Evolutionary conservation across 2,797 vertebrate species (phyloP).

Genomic region (Leptodactylus fallax): DNA sequence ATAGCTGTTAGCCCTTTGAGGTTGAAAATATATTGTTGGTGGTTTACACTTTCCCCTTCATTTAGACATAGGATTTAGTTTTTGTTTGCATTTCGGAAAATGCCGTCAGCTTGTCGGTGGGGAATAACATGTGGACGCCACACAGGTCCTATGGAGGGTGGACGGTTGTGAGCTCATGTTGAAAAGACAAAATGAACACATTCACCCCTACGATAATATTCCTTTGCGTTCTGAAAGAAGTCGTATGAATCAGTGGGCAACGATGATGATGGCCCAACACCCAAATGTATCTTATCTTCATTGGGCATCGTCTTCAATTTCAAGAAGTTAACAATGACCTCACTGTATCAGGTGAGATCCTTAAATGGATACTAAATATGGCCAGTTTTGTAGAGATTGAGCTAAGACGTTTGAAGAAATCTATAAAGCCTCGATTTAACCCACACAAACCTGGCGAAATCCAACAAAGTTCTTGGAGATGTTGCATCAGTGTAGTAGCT

Average conservation of each 20-base stretch:
- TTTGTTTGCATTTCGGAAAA: conserved; percentile 30
- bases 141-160: conserved; percentile 20
- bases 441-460: not conserved
- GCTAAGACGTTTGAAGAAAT: not conserved
- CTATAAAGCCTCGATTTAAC: not conserved
- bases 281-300: too few species aligned
- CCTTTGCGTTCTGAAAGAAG: too few species aligned
- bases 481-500: not conserved
- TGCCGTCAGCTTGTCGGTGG: conserved; percentile 2
- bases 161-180: not conserved
- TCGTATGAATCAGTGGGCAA: not conserved
- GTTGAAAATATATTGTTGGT: conserved; percentile 47
- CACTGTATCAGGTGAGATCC: not conserved
- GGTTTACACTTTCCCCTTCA: conserved; percentile 50
- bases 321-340: too few species aligned
- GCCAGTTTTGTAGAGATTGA: not conserved
- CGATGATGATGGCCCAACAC: too few species aligned
- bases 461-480: not conserved
- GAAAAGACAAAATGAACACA: not conserved
- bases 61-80: conserved; percentile 37
- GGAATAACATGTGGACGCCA: conserved; percentile 17
- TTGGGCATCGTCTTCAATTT: too few species aligned
- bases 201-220: not conserved
- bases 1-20: conserved; percentile 53
- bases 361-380: not conserved